Evolutionary conservation across 92 coral and sea anemone genomes (phyloP).

Genomic region (Bergia sp.): DNA sequence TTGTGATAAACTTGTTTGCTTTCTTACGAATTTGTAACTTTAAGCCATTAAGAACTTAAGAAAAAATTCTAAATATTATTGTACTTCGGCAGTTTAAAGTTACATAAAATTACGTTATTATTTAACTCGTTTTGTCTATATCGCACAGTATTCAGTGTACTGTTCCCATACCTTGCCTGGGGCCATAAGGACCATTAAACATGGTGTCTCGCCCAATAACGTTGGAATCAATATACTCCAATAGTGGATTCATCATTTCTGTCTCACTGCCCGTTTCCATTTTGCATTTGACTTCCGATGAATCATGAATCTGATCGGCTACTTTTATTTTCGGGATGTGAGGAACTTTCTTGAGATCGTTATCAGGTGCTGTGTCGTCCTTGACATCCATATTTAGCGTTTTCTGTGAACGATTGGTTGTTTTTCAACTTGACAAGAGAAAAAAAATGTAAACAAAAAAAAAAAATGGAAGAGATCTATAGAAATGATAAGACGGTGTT

Average conservation of each 20-base stretch:
- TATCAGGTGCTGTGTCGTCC: neutral
- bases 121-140: no score
- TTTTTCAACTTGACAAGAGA: neutral
- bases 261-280: neutral
- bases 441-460: neutral
- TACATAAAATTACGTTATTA: no score
- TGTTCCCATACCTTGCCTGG: conserved; percentile 58
- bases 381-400: conserved; percentile 8
- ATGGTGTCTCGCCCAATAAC: conserved; percentile 72
- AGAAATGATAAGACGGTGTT: no score
- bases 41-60: no score
- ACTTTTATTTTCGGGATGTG: neutral
- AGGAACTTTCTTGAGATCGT: neutral
- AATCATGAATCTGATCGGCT: neutral
- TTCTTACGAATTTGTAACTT: no score
- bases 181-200: conserved; percentile 74
- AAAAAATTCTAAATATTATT: no score
- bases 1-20: no score
- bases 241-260: conserved; percentile 64
- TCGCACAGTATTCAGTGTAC: no score
- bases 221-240: conserved; percentile 74
- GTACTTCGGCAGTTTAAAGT: no score
- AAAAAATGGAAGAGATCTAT: no score
- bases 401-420: neutral
- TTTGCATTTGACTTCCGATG: neutral